phyloP scores from a whole-genome alignment of 2,113 vertebrate species.

The Salminus brasiliensis region DNA sequence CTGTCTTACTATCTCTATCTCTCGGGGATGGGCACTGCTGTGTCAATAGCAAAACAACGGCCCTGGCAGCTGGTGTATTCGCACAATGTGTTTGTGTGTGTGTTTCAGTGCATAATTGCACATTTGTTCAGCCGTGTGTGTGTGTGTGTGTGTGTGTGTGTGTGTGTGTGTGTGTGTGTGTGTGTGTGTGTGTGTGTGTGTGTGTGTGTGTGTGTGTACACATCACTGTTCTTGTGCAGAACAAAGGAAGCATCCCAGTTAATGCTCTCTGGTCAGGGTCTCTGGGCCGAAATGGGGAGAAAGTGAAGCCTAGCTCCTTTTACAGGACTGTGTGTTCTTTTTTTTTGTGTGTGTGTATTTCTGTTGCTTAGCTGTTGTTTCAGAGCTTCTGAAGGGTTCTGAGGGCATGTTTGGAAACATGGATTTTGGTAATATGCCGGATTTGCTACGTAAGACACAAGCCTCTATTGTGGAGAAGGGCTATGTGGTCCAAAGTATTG shows the following conservation, averaged over 20 bases:
- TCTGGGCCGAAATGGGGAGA: not conserved
- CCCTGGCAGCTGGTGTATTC: slow-evolving; percentile 66
- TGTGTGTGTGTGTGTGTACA: slow-evolving; percentile 43
- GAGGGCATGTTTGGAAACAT: slow-evolving; percentile 8
- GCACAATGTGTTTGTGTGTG: slow-evolving; percentile 46
- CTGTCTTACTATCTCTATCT: slow-evolving; percentile 50
- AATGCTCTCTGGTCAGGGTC: slow-evolving; percentile 35
- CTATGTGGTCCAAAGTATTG: slow-evolving; percentile 45
- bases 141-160: slow-evolving; percentile 43
- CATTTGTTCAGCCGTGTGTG: slow-evolving; percentile 47
- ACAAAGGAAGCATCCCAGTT: slow-evolving; percentile 29
- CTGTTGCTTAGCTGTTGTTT: not conserved
- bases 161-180: slow-evolving; percentile 48
- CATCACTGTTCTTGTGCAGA: slow-evolving; percentile 3
- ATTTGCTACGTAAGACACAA: slow-evolving; percentile 69
- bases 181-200: slow-evolving; percentile 47
- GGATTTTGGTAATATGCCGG: slow-evolving; percentile 61
- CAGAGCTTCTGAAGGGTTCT: not conserved
- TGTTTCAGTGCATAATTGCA: slow-evolving; percentile 46
- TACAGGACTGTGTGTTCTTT: not conserved
- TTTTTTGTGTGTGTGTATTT: not conserved
- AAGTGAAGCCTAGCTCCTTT: slow-evolving; percentile 17
- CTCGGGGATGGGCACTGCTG: slow-evolving; percentile 53
- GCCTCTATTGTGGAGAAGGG: slow-evolving; percentile 61
- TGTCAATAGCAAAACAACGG: slow-evolving; percentile 72